Evolutionary conservation across 2,888 invertebrate species (phyloP).

Genomic region (Synanthedon vespiformis): DNA sequence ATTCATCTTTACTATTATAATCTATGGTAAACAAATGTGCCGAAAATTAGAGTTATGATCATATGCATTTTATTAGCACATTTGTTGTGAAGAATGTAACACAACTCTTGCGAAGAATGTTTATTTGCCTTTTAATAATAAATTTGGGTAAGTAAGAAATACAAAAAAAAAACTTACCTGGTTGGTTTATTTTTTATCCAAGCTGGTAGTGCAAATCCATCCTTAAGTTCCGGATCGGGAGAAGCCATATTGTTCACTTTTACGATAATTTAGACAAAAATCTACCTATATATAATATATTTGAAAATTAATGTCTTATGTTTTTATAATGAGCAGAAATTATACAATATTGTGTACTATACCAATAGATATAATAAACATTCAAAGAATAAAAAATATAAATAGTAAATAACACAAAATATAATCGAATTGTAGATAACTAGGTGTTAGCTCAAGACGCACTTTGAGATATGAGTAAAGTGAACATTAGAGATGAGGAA

Average conservation of each 20-base stretch:
- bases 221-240: conserved; percentile 69
- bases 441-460: conserved; percentile 42
- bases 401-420: conserved; percentile 11
- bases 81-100: no score
- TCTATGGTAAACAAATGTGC: no score
- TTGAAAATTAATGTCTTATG: conserved; percentile 29
- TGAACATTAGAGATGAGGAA: conserved; percentile 20
- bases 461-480: conserved; percentile 32
- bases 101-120: no score
- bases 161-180: conserved; percentile 37
- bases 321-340: conserved; percentile 40
- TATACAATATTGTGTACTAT: conserved; percentile 52
- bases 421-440: conserved; percentile 10
- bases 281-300: neutral
- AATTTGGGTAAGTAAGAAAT: no score
- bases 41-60: no score
- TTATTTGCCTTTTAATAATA: no score
- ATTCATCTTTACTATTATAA: no score
- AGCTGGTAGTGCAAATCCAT: conserved; percentile 75
- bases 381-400: conserved; percentile 11
- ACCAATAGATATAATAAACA: conserved; percentile 9
- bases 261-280: neutral
- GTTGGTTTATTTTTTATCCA: conserved; percentile 80
- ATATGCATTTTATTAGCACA: no score
- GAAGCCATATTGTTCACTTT: conserved; percentile 42